phyloP scores from a whole-genome alignment of 2,888 invertebrate species.

The Cerceris rybyensis region DNA sequence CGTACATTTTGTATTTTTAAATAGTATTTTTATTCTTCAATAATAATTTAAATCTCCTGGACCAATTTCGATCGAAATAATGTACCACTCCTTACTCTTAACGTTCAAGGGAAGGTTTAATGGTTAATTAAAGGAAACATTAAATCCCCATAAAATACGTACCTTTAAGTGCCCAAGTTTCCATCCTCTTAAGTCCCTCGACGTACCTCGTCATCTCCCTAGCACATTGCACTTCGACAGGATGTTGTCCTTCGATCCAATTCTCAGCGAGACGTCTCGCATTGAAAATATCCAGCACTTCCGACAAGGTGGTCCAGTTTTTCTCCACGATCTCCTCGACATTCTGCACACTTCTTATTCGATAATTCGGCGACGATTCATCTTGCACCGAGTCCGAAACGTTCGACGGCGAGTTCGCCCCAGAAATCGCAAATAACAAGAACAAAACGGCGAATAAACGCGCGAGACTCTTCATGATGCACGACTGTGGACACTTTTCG shows the following conservation, averaged over 20 bases:
- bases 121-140: not conserved
- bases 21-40: too few species aligned
- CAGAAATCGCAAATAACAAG: conserved; percentile 10
- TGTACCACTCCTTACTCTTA: too few species aligned
- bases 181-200: conserved; percentile 72
- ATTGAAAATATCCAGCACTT: conserved; percentile 76
- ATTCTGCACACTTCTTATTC: conserved; percentile 67
- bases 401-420: conserved; percentile 19
- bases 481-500: not conserved
- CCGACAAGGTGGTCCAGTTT: conserved; percentile 76
- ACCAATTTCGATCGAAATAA: too few species aligned
- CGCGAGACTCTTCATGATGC: conserved; percentile 17
- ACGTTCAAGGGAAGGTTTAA: too few species aligned
- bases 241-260: conserved; percentile 82
- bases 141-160: conserved; percentile 16
- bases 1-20: too few species aligned
- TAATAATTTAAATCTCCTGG: too few species aligned
- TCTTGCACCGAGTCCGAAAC: conserved; percentile 25
- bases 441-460: conserved; percentile 21
- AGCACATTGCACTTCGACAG: conserved; percentile 70
- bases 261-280: conserved; percentile 78
- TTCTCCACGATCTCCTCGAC: conserved; percentile 4
- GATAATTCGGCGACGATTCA: conserved; percentile 48
- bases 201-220: conserved; percentile 76
- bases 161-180: conserved; percentile 80